A percentile compares a stretch with the other conserved stretches of the same genome.
Conservation (phyloP, 2,797 vertebrate genomes). For the Uromys caudimaculatus region DNA sequence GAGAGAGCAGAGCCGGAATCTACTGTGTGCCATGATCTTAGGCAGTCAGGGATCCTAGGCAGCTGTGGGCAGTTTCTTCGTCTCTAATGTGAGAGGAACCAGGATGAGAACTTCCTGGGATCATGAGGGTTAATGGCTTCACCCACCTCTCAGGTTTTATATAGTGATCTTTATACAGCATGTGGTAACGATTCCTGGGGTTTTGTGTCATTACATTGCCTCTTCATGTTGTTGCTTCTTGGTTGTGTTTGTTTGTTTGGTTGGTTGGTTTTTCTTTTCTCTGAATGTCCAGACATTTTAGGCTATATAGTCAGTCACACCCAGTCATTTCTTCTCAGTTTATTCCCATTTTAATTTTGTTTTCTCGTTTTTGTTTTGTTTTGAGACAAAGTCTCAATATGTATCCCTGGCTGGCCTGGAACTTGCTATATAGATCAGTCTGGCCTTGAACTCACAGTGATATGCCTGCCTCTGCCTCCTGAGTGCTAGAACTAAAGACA, state of each 20-base stretch:
- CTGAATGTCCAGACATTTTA: background rate
- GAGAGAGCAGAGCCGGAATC: background rate
- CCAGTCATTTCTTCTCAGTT: background rate
- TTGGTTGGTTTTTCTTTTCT: background rate
- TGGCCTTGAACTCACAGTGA: background rate
- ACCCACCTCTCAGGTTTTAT: background rate
- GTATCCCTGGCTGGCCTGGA: background rate
- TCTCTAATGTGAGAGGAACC: background rate
- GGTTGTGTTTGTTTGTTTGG: background rate
- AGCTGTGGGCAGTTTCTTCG: background rate
- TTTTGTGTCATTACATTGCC: too few relatives aligned
- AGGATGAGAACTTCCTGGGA: fast-evolving
- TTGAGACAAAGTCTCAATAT: background rate
- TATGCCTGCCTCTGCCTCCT: background rate
- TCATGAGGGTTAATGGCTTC: background rate
- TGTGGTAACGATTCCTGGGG: fast-evolving
- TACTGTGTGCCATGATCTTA: fast-evolving
- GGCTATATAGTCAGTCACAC: background rate
- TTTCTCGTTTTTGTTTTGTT: background rate
- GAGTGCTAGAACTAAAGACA: background rate
- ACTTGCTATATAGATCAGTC: background rate
- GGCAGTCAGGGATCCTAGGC: background rate
- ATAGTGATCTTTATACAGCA: fast-evolving
- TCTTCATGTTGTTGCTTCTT: background rate
- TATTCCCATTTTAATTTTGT: background rate